These are phyloP conservation scores for Cremastinae sp. DNA, from an alignment of 2,888 invertebrate species.

Conservation along the genomic window DNA sequence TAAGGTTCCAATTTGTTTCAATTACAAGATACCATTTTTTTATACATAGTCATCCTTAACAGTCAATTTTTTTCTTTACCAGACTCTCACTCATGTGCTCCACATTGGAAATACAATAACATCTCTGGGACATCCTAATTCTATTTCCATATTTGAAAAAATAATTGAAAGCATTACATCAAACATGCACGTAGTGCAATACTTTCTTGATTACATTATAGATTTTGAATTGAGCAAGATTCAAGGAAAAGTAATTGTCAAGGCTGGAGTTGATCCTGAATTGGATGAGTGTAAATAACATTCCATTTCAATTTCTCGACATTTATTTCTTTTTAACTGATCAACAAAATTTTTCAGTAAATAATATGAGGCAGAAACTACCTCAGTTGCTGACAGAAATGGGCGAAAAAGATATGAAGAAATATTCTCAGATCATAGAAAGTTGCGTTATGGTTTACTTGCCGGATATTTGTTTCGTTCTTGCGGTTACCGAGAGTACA, in stretches of 20 bases:
- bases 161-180: constrained; percentile 78
- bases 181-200: constrained; percentile 83
- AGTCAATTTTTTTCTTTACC: constrained; percentile 27
- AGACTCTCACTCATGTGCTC: constrained; percentile 72
- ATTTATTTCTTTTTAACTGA: constrained; percentile 5
- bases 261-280: constrained; percentile 87
- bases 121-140: constrained; percentile 63
- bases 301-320: not conserved
- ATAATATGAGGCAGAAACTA: constrained; percentile 86
- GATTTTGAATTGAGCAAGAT: constrained; percentile 85
- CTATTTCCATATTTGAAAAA: constrained; percentile 67
- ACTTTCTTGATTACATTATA: constrained; percentile 87
- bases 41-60: not conserved
- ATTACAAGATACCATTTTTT: not conserved
- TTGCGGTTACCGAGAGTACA: constrained; percentile 85
- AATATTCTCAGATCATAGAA: constrained; percentile 85
- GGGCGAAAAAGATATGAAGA: constrained; percentile 85
- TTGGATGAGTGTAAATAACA: constrained; percentile 86
- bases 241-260: constrained; percentile 87
- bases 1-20: constrained; percentile 63
- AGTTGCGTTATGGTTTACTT: constrained; percentile 87
- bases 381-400: constrained; percentile 87
- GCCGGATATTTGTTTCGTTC: constrained; percentile 89
- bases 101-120: constrained; percentile 68
- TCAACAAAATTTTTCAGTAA: constrained; percentile 81